Percentiles rank a stretch among this genome's conserved stretches.
phyloP scores from a whole-genome alignment of 2,797 vertebrate species.

The Tolypeutes matacus region DNA sequence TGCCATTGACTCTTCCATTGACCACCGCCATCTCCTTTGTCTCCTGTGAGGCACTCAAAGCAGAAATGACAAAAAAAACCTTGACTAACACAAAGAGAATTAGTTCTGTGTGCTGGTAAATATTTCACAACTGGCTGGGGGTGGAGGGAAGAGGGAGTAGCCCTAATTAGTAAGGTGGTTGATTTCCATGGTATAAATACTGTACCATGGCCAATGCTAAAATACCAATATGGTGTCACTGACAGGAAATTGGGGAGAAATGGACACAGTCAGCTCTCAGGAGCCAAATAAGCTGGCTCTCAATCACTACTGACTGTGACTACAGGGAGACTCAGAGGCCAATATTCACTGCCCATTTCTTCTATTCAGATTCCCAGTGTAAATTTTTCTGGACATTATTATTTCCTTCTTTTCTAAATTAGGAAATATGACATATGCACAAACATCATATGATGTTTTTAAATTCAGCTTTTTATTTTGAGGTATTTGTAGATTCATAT shows the following conservation, averaged over 20 bases:
- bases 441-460: background rate
- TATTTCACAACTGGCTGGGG: background rate
- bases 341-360: background rate
- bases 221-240: background rate
- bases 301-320: too few species aligned
- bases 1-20: background rate
- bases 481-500: background rate
- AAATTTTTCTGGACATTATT: background rate
- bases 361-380: background rate
- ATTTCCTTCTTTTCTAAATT: background rate
- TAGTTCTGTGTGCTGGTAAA: background rate
- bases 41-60: background rate
- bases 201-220: background rate
- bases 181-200: background rate
- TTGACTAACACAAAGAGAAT: constrained; percentile 33
- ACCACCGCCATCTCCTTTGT: background rate
- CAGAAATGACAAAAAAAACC: background rate
- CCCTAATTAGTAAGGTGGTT: background rate
- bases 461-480: constrained; percentile 36
- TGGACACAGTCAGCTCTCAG: background rate
- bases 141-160: background rate
- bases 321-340: background rate
- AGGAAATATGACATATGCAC: background rate
- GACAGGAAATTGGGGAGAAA: background rate
- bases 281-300: too few species aligned